These are phyloP conservation scores for Harpalus rufipes DNA, from an alignment of 2,888 invertebrate species.

Conservation along the genomic window DNA sequence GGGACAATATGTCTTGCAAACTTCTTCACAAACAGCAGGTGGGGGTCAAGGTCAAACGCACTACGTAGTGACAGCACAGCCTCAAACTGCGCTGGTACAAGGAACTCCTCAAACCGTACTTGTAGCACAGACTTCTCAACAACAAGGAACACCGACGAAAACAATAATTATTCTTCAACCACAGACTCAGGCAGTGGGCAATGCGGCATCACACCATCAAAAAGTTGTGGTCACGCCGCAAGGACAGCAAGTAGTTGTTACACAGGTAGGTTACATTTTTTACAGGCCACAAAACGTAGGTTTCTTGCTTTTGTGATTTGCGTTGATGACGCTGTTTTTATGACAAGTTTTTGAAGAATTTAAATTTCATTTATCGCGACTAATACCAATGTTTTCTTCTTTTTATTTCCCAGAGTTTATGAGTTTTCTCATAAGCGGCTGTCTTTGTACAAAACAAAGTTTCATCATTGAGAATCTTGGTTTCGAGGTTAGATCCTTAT, in stretches of 20 bases:
- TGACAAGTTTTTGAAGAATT: no score
- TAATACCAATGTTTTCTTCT: no score
- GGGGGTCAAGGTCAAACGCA: conserved; percentile 80
- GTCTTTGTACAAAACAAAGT: no score
- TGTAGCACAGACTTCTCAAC: conserved; percentile 84
- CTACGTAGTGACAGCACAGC: conserved; percentile 84
- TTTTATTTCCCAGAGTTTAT: no score
- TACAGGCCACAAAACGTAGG: neutral
- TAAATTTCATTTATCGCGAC: no score
- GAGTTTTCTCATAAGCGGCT: no score
- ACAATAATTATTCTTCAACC: conserved; percentile 86
- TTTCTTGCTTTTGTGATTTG: neutral
- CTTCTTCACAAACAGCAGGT: conserved; percentile 73
- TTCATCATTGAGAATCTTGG: no score
- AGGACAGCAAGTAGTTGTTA: conserved; percentile 83
- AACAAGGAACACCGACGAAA: conserved; percentile 82
- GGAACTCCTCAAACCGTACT: conserved; percentile 83
- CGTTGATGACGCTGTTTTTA: no score
- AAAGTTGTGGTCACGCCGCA: conserved; percentile 84
- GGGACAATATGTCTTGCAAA: conserved; percentile 78
- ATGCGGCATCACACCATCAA: conserved; percentile 77
- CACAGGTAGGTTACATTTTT: conserved; percentile 77
- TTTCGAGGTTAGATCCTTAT: no score
- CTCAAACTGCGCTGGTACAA: conserved; percentile 81
- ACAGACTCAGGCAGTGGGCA: conserved; percentile 75